Base-by-base conservation (phyloP, 1,140 invertebrate genomes). In the Riptortus pedestris region DNA sequence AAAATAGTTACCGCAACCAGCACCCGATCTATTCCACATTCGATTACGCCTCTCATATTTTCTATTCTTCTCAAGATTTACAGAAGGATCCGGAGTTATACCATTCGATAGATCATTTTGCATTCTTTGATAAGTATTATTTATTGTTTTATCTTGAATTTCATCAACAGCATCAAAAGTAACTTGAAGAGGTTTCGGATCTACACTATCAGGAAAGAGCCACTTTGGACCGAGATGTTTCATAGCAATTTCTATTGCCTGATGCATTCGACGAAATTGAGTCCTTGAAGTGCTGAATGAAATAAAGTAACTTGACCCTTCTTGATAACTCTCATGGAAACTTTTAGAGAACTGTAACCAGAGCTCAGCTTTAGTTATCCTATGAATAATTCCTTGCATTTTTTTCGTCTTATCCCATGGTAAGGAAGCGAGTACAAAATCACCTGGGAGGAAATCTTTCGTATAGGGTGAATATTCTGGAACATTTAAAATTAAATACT, bases 341-440 rank as follows among this genome's bases (percentile, higher is more conserved):
- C 60, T 2, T 5, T 33, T 24, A 3, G 59, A 18, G 27, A 66
- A 66, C 22, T 62, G 55, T 20, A 61, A 33, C 14, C 29, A 66
- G 14, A 66, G 4, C n/a, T 66, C 48, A 38, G 18, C 33, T 2
- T 11, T 18, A n/a, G 28, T 22, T 22, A 62, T 60, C 24, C 31
- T 16, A 20, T 60, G 57, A 27, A 66, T 66, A 12, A 60, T 55
- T 11, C 65, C 65, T 59, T 66, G 31, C 26, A 48, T 63, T 26
- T 28, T 59, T 1, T 16, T 20, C 14, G 29, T 16, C 7, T 59
- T 11, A 47, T 55, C 29, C 38, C 57, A 52, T 3, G 59, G 59
- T 45, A 47, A 11, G 16, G 47, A 31, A 29, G 27, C 58, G 24
- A 31, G 18, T 1, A 61, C 22, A 26, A 2, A 28, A 45, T 65